Evolutionary conservation across 2,113 vertebrate genomes (phyloP).

Genomic region (Scolopax mira): DNA sequence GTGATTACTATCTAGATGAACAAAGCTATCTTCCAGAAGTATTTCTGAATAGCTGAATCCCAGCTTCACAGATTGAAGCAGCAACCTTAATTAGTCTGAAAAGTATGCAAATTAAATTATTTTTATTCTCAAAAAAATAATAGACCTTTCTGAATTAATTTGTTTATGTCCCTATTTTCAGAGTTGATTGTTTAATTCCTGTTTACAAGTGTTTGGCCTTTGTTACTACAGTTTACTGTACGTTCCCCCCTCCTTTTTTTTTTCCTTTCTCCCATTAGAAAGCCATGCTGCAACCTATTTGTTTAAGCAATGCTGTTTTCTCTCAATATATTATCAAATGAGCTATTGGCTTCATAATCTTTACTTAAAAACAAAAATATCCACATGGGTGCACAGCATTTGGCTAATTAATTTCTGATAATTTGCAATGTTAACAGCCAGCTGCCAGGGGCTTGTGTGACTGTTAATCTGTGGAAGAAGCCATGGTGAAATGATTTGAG

Average conservation of each 20-base stretch:
- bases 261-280: neutral
- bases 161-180: neutral
- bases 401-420: slow-evolving; percentile 65
- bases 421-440: slow-evolving; percentile 44
- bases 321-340: slow-evolving; percentile 7
- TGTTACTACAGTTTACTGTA: neutral
- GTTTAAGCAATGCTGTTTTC: neutral
- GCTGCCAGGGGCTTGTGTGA: slow-evolving; percentile 35
- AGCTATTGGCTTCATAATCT: slow-evolving; percentile 38
- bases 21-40: neutral
- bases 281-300: neutral
- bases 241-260: neutral
- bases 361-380: slow-evolving; percentile 59
- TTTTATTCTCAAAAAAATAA: neutral
- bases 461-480: slow-evolving; percentile 48
- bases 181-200: neutral
- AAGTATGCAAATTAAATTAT: neutral
- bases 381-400: slow-evolving; percentile 57
- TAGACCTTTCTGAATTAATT: neutral
- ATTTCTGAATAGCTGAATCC: neutral
- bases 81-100: neutral
- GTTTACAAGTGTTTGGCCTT: slow-evolving; percentile 34
- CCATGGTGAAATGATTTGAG: slow-evolving; percentile 31
- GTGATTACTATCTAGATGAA: neutral
- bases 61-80: neutral